Evolutionary conservation across 2,113 vertebrate species (phyloP), one percentile per base, ranked within the genome.

Genomic region (Xyrauchen texanus): DNA sequence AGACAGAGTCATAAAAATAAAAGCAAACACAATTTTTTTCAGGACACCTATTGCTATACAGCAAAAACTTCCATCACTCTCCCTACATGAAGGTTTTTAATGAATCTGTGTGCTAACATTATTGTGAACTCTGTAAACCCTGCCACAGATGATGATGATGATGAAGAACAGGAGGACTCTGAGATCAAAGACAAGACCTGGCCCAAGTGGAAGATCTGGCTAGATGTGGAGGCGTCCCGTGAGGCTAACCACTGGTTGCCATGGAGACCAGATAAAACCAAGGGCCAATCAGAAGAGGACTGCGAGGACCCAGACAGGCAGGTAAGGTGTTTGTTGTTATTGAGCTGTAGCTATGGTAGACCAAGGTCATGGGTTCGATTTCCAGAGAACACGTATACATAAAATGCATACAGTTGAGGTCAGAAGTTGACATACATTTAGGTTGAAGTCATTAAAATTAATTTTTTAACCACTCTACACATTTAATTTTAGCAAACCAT

Each of bases 251-350:
- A 98, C 8, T 99, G 96, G 95, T 87, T 95, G 84, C 97, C 98
- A 2, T 99, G 97, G 98, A 95, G 95, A 76, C 96, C 97, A 0
- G 96, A 98, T 80, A 95, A 94, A 86, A 77, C 87, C 51, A 97
- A 94, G 87, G 93, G 94, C 79, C 95, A 97, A 75, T 88, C 93
- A 0, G 96, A 96, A 72, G 97, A 98, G 46, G 97, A 98, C 82
- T 99, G 98, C 77, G 97, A 99, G 76, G 98, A 98, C 77, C 97
- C 98, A 0, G 98, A 99, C 90, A 94, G 96, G 90, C 98, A 99
- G 96, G 98, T 94, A 51, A 9, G 15, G 45, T 13, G 5, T 55
- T 79, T n/a, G 4, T n/a, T 78, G n/a, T 34, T 5, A 47, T 53
- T 53, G 5, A 49, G 47, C 11, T 55, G 10, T 12, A 5, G 5